Evolutionary conservation across 2,113 vertebrate species (phyloP).

Genomic region (Paramormyrops kingsleyae): DNA sequence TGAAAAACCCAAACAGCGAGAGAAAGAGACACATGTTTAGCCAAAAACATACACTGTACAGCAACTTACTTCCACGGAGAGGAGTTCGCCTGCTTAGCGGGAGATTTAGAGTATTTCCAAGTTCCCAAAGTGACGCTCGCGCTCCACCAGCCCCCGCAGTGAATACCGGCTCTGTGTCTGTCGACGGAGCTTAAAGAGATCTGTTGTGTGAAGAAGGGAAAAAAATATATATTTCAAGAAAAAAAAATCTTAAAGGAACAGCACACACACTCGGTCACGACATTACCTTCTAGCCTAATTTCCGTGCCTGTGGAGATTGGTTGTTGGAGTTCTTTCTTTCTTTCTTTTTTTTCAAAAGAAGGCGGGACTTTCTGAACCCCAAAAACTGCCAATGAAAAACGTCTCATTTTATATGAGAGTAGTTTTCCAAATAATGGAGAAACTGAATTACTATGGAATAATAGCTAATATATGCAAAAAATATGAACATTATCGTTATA

Average conservation of each 20-base stretch:
- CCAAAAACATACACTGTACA: background rate
- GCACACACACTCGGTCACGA: conserved; percentile 36
- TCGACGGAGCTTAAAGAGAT: conserved; percentile 63
- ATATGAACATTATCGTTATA: background rate
- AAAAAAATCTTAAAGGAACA: conserved; percentile 62
- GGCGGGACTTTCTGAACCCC: conserved; percentile 21
- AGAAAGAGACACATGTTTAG: background rate
- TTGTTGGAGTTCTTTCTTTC: background rate
- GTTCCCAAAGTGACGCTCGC: conserved; percentile 14
- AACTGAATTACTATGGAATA: background rate
- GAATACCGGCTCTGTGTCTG: conserved; percentile 70
- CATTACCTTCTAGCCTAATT: background rate
- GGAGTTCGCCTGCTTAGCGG: conserved; percentile 3
- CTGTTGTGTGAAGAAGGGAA: conserved; percentile 61
- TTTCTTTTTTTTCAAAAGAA: conserved; percentile 27
- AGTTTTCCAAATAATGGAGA: background rate
- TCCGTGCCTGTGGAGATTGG: conserved; percentile 45
- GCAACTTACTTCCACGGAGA: conserved; percentile 16
- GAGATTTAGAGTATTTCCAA: conserved; percentile 12
- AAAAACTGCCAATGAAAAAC: background rate
- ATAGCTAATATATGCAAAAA: background rate
- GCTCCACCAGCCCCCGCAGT: conserved; percentile 38
- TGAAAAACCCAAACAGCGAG: background rate
- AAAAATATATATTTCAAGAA: conserved; percentile 38
- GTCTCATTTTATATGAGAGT: background rate